Conservation (phyloP, 2,113 vertebrate species). For the Catharus fuscescens region DNA sequence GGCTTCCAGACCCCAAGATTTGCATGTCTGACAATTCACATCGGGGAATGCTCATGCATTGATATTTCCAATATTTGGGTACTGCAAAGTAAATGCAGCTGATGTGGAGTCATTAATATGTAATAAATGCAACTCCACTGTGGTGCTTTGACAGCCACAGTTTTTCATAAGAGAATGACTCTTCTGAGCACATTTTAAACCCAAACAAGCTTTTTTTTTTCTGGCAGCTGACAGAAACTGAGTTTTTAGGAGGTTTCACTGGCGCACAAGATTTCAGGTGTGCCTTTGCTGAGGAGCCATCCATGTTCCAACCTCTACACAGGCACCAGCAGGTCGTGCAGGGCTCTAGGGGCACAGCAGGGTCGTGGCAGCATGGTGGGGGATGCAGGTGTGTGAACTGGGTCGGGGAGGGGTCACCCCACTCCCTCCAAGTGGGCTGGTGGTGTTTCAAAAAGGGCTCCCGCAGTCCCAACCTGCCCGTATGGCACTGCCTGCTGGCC, state of each 20-base stretch:
- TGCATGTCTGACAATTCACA: neutral
- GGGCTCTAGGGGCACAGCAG: accelerated
- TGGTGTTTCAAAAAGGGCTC: neutral
- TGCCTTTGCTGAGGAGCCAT: neutral
- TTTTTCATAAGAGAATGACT: neutral
- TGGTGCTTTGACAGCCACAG: neutral
- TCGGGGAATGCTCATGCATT: neutral
- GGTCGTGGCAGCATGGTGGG: neutral
- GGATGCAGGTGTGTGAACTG: neutral
- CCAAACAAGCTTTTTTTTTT: neutral
- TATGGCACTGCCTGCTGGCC: accelerated
- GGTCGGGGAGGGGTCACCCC: neutral
- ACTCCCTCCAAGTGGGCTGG: accelerated
- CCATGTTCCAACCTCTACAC: neutral
- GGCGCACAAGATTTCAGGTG: neutral
- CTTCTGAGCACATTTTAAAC: constrained; percentile 9
- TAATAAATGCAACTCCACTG: neutral
- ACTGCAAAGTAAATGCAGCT: neutral
- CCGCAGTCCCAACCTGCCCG: neutral
- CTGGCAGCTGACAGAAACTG: neutral
- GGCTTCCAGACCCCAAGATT: neutral
- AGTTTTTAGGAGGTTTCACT: neutral
- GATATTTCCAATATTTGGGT: neutral
- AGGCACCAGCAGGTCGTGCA: neutral
- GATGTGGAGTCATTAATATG: constrained; percentile 3